Evolutionary conservation across 1,140 invertebrate genomes (phyloP).

Genomic region (Pygmarrhopalites habei): DNA sequence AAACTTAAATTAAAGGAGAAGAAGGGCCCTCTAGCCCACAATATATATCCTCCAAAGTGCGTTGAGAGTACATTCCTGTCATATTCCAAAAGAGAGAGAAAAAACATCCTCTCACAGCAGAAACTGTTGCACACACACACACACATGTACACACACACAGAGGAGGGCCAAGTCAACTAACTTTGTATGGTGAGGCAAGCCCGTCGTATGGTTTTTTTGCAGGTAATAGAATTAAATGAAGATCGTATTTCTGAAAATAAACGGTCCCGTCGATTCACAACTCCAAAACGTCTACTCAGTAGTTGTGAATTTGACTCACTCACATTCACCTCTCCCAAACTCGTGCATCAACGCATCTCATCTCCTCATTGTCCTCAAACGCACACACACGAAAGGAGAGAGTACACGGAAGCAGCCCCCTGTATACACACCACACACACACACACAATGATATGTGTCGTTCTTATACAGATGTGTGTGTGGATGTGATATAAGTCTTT

Average conservation of each 20-base stretch:
- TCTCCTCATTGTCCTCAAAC: slow-evolving; percentile 5
- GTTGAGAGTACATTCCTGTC: too few relatives aligned
- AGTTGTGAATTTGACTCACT: too few relatives aligned
- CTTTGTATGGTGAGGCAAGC: too few relatives aligned
- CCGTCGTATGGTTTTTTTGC: not conserved
- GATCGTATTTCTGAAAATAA: slow-evolving; percentile 26
- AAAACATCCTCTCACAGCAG: too few relatives aligned
- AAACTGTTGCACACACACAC: too few relatives aligned
- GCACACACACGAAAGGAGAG: not conserved
- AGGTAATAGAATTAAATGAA: slow-evolving; percentile 5
- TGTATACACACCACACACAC: too few relatives aligned
- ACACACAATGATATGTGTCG: not conserved
- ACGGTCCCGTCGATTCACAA: slow-evolving; percentile 10
- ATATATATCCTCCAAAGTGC: too few relatives aligned
- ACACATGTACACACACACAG: too few relatives aligned
- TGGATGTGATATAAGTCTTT: not conserved
- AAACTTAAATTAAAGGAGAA: too few relatives aligned
- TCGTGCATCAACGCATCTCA: not conserved
- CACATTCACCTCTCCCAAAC: not conserved
- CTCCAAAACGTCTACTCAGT: not conserved
- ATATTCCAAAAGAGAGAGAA: too few relatives aligned
- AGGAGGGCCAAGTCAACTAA: too few relatives aligned
- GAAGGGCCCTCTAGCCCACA: too few relatives aligned
- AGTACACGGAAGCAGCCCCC: not conserved
- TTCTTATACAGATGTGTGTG: not conserved